phyloP scores from a whole-genome alignment of 1,140 invertebrate genomes.

The Colletes latitarsis region DNA sequence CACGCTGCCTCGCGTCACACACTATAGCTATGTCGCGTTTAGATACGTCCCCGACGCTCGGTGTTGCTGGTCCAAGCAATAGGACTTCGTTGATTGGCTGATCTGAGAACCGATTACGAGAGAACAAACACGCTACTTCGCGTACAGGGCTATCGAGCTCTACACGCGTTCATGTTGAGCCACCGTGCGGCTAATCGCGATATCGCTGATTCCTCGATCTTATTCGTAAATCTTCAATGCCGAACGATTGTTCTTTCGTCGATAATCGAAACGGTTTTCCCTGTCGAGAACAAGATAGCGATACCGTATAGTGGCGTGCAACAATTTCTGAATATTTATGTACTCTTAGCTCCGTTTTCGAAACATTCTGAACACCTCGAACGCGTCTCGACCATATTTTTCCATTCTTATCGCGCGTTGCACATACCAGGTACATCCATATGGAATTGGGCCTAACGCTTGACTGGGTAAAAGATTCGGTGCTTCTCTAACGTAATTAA shows the following conservation, averaged over 20 bases:
- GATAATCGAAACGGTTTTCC: no score
- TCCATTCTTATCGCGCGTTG: no score
- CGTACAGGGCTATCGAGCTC: neutral
- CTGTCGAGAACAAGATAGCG: no score
- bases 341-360: no score
- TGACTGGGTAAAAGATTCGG: neutral
- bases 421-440: no score
- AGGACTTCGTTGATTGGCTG: constrained; percentile 65
- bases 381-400: no score
- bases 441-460: neutral
- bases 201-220: neutral
- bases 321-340: no score
- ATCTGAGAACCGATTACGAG: constrained; percentile 64
- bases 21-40: constrained; percentile 61
- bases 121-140: constrained; percentile 33
- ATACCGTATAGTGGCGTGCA: no score
- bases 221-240: neutral
- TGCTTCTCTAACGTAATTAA: neutral
- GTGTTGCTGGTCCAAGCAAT: constrained; percentile 54
- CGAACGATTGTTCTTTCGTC: neutral
- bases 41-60: constrained; percentile 59
- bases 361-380: no score
- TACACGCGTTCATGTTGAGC: neutral
- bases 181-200: neutral
- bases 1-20: constrained; percentile 70